Conservation (phyloP, 2,888 invertebrate genomes). For the Creontiades dilutus region DNA sequence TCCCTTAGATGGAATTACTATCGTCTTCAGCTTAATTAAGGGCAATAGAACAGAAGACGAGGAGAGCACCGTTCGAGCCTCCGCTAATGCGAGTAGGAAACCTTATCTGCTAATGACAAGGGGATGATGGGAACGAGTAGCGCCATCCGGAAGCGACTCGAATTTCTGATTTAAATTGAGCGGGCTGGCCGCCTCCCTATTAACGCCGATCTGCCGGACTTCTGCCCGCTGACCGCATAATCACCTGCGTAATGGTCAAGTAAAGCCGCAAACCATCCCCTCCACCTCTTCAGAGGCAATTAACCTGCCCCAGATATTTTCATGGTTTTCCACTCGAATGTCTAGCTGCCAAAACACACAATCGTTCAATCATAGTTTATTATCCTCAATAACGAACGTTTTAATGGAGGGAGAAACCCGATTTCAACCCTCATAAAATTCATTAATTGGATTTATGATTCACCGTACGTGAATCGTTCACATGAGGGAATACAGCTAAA, state of each 20-base stretch:
- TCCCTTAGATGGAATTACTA: conserved; percentile 40
- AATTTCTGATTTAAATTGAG: conserved; percentile 32
- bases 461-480: too few relatives aligned
- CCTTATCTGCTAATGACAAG: conserved; percentile 36
- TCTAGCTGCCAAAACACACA: too few relatives aligned
- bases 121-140: conserved; percentile 7
- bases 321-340: too few relatives aligned
- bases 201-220: not conserved
- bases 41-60: conserved; percentile 33
- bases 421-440: too few relatives aligned
- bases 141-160: not conserved
- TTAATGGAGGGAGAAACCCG: too few relatives aligned
- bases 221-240: not conserved
- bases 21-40: conserved; percentile 36
- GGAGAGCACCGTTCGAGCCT: not conserved
- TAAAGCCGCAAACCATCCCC: too few relatives aligned
- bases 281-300: too few relatives aligned
- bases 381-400: too few relatives aligned
- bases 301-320: too few relatives aligned
- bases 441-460: too few relatives aligned
- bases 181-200: not conserved
- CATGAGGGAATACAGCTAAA: too few relatives aligned
- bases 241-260: not conserved
- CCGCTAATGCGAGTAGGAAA: conserved; percentile 22
- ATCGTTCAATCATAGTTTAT: too few relatives aligned